Evolutionary conservation across 1,140 invertebrate species (phyloP).

Genomic region (Anoplophora glabripennis): DNA sequence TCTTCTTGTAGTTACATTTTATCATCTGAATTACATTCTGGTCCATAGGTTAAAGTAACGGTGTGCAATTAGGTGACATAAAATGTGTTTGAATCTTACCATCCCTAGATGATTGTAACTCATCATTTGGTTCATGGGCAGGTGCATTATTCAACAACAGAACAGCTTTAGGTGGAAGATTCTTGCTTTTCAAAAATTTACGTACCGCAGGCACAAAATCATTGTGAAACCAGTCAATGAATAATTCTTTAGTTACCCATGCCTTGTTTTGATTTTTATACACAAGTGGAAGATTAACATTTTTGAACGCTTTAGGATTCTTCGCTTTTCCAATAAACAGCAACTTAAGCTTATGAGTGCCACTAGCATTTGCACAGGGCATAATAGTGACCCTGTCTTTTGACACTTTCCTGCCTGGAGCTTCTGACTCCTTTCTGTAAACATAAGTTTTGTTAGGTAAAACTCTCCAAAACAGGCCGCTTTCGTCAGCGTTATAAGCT

Average conservation of each 20-base stretch:
- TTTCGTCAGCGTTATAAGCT: slow-evolving; percentile 26
- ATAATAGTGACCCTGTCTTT: slow-evolving; percentile 45
- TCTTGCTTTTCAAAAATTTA: slow-evolving; percentile 12
- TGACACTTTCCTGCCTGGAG: slow-evolving; percentile 16
- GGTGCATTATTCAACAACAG: slow-evolving; percentile 42
- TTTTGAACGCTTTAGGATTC: slow-evolving; percentile 35
- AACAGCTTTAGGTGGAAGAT: slow-evolving; percentile 19
- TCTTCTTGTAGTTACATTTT: slow-evolving; percentile 34
- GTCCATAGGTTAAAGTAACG: slow-evolving; percentile 34
- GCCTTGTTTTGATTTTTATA: slow-evolving; percentile 31
- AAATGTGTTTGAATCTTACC: slow-evolving; percentile 31
- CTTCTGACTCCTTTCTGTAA: slow-evolving; percentile 6
- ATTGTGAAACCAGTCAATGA: slow-evolving; percentile 15
- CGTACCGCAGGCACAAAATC: slow-evolving; percentile 19
- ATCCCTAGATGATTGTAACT: slow-evolving; percentile 24
- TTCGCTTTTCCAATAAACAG: slow-evolving; percentile 40
- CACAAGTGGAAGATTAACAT: slow-evolving; percentile 29
- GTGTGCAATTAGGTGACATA: slow-evolving; percentile 52
- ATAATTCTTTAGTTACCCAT: slow-evolving; percentile 14
- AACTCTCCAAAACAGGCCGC: slow-evolving; percentile 16
- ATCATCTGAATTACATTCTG: slow-evolving; percentile 41
- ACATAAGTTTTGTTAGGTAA: slow-evolving; percentile 10
- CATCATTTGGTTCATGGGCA: slow-evolving; percentile 13
- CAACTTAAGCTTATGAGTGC: slow-evolving; percentile 43
- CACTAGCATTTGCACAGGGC: slow-evolving; percentile 43